Base-by-base conservation (phyloP, 2,888 invertebrate species). In the Nymphalis polychloros region DNA sequence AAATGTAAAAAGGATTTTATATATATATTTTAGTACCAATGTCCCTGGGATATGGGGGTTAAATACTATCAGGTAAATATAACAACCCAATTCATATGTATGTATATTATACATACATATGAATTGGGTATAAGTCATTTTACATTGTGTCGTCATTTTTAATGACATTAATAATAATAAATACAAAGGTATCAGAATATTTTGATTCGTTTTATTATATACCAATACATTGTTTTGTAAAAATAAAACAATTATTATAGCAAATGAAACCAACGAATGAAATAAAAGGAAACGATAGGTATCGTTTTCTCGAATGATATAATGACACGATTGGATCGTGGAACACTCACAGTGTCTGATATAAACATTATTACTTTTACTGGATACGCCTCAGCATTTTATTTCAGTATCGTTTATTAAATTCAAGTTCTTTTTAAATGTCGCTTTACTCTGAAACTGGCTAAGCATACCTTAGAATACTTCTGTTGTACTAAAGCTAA, bases 241-340 rank as follows among this genome's bases (percentile, higher is more conserved):
- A 55, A n/a, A n/a, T 59, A 59, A 46, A 19, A 41, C 41, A 41
- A 4, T 13, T 41, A 41, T 41, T 41, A 13, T 31, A 31, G 10
- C 4, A 41, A 41, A 41, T 41, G 4, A 17, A 55, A 20, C 41
- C 13, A 60, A 41, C 35, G 35, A 41, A 48, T 52, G 23, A 23
- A 41, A 49, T 8, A 8, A 35, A 61, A 52, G 35, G 23, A 35
- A 41, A 60, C 47, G 27, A 64, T 53, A 19, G 53, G 52, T 41
- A 62, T 60, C 63, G 46, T 59, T 60, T n/a, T n/a, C 27, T 61
- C 48, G 55, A 53, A 67, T 62, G 55, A 61, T 53, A 66, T 62
- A 66, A 61, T 46, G 61, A 55, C 48, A n/a, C 41, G 8, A 68
- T 63, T 47, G 35, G 50, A 68, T 41, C 35, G 63, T 35, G 27